Percentiles rank a stretch among this genome's conserved stretches.
phyloP scores from a whole-genome alignment of 2,888 invertebrate genomes.

The Syrista parreyssii region DNA sequence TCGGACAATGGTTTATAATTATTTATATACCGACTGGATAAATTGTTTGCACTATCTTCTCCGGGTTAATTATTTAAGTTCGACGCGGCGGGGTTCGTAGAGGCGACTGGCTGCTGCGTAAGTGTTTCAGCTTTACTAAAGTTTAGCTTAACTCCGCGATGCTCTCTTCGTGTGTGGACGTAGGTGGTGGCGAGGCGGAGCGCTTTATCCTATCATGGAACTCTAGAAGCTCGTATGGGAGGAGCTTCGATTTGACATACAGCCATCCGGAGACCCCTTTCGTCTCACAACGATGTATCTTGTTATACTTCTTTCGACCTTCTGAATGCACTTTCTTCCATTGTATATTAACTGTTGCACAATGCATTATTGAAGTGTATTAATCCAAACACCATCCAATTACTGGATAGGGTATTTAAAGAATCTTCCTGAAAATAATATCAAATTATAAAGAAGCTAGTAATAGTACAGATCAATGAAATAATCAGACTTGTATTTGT shows the following conservation, averaged over 20 bases:
- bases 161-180: not conserved
- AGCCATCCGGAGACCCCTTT: not conserved
- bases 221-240: not conserved
- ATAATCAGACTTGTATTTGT: not conserved
- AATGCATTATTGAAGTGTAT: not conserved
- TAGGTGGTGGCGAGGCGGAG: conserved; percentile 6
- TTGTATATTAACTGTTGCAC: not conserved
- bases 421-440: not conserved
- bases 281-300: not conserved
- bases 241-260: not conserved
- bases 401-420: not conserved
- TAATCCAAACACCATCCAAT: not conserved
- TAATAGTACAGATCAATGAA: not conserved
- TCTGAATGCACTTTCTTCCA: not conserved
- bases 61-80: conserved; percentile 22
- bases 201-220: conserved; percentile 3
- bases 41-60: conserved; percentile 24
- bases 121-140: conserved; percentile 55
- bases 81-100: conserved; percentile 23
- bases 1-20: conserved; percentile 25
- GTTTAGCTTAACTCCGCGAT: conserved; percentile 15
- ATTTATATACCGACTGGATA: conserved; percentile 18
- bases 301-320: not conserved
- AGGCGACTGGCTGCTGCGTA: conserved; percentile 24
- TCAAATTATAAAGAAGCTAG: not conserved